These are phyloP conservation scores for Dryomyza anilis DNA, from an alignment of 2,888 invertebrate genomes.

Conservation along the genomic window DNA sequence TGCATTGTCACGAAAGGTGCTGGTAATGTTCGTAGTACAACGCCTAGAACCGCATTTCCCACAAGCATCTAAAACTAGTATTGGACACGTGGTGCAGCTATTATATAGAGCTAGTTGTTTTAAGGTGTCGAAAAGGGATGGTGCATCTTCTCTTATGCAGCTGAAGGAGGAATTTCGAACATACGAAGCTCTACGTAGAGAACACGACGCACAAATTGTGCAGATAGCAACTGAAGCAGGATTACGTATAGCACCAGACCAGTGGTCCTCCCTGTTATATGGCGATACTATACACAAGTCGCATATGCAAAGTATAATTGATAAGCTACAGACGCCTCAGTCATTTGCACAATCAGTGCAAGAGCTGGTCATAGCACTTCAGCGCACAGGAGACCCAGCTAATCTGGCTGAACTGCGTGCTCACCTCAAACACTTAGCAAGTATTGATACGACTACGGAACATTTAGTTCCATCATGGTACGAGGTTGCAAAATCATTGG, in stretches of 20 bases:
- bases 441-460: conserved; percentile 83
- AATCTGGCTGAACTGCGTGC: conserved; percentile 77
- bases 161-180: conserved; percentile 95
- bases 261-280: conserved; percentile 96
- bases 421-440: conserved; percentile 83
- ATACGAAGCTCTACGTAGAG: conserved; percentile 89
- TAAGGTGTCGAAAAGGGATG: conserved; percentile 95
- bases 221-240: conserved; percentile 98
- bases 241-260: conserved; percentile 94
- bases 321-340: conserved; percentile 91
- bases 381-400: conserved; percentile 84
- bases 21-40: conserved; percentile 99
- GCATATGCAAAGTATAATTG: conserved; percentile 93
- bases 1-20: conserved; percentile 87
- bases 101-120: conserved; percentile 98
- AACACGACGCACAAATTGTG: conserved; percentile 98
- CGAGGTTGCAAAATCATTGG: conserved; percentile 70
- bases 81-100: conserved; percentile 98
- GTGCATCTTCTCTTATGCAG: conserved; percentile 97
- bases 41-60: conserved; percentile 93
- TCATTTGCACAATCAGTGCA: conserved; percentile 90
- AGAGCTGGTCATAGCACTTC: conserved; percentile 87
- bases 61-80: conserved; percentile 97
- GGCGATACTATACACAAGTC: conserved; percentile 95
- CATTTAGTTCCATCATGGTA: conserved; percentile 69